A percentile compares a stretch with the other conserved stretches of the same genome.
phyloP scores from a whole-genome alignment of 2,113 vertebrate species.

The Rhagologus leucostigma region DNA sequence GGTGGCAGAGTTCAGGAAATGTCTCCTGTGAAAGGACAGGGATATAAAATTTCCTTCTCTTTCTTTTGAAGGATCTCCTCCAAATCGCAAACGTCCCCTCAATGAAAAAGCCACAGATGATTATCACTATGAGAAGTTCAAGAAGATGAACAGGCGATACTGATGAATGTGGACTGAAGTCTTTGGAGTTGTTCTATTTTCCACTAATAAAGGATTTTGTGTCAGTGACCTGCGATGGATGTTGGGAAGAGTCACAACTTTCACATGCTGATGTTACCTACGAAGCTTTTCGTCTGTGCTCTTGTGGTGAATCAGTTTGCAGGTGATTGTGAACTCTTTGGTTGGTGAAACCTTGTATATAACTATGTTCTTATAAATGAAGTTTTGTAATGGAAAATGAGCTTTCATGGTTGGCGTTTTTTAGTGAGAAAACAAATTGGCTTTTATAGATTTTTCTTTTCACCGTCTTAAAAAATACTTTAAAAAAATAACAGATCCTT shows the following conservation, averaged over 20 bases:
- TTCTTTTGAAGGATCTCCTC: conserved; percentile 75
- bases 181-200: neutral
- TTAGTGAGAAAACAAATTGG: neutral
- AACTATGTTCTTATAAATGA: neutral
- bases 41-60: neutral
- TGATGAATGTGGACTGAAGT: neutral
- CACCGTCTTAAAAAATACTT: neutral
- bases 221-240: neutral
- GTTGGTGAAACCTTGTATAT: neutral
- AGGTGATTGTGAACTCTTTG: neutral
- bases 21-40: neutral
- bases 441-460: neutral
- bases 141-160: conserved; percentile 97
- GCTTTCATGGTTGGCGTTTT: neutral
- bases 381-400: neutral
- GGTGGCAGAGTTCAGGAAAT: neutral
- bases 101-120: conserved; percentile 97
- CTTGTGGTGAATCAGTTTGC: neutral
- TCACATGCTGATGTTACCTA: neutral
- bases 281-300: neutral
- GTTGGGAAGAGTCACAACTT: neutral
- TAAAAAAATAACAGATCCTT: neutral
- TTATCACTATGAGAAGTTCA: conserved; percentile 98
- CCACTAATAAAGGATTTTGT: neutral
- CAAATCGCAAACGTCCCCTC: conserved; percentile 91